phyloP scores from a whole-genome alignment of 2,113 vertebrate species.

The Hyperoodon ampullatus region DNA sequence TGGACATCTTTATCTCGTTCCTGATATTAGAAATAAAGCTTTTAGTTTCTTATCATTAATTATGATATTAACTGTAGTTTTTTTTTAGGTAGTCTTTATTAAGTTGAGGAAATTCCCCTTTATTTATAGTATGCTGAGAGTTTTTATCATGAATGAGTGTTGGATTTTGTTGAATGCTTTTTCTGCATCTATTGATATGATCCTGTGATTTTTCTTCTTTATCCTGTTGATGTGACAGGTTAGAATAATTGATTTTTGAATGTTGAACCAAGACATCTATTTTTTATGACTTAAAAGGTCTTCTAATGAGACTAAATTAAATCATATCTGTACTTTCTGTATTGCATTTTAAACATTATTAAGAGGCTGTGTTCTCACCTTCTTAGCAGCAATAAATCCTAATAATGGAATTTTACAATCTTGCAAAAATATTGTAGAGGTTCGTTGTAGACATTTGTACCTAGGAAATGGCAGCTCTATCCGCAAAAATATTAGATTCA shows the following conservation, averaged over 20 bases:
- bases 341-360: neutral
- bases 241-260: neutral
- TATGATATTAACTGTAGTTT: neutral
- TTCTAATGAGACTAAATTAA: neutral
- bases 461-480: neutral
- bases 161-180: neutral
- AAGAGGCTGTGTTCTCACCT: neutral
- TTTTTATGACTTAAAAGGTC: neutral
- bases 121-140: neutral
- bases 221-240: neutral
- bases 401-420: neutral
- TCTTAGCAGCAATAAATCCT: neutral
- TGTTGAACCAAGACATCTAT: neutral
- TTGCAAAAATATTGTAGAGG: neutral
- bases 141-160: neutral
- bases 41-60: neutral
- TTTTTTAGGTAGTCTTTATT: neutral
- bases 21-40: neutral
- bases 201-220: conserved; percentile 20
- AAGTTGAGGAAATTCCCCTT: neutral
- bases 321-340: neutral
- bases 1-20: neutral
- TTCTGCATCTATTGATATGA: neutral
- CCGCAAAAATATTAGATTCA: neutral
- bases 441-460: neutral